Conservation (phyloP, 2,888 invertebrate genomes). For the Caenorhabditis auriculariae region DNA sequence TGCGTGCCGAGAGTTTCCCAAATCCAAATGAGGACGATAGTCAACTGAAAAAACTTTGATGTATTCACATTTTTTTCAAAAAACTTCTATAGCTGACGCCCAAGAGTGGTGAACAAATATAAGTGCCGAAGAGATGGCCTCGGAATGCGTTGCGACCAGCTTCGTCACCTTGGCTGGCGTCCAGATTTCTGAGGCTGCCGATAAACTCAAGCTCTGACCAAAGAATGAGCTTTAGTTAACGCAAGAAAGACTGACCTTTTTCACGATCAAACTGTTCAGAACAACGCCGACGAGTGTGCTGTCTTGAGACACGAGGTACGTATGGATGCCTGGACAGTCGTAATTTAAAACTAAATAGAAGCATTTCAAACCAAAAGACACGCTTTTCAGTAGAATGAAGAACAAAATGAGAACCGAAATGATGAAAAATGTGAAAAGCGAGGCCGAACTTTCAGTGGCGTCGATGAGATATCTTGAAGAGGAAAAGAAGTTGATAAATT, state of each 20-base stretch:
- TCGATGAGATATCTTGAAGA: conserved; percentile 14
- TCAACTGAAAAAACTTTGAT: conserved; percentile 6
- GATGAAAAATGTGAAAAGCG: conserved; percentile 21
- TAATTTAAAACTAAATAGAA: not conserved
- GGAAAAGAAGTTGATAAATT: too few relatives aligned
- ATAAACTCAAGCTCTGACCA: conserved; percentile 9
- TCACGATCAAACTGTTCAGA: conserved; percentile 22
- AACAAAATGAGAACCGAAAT: conserved; percentile 28
- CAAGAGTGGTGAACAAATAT: conserved; percentile 30
- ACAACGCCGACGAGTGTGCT: conserved; percentile 20
- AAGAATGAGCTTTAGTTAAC: not conserved
- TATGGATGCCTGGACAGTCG: conserved; percentile 22
- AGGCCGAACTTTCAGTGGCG: conserved; percentile 18
- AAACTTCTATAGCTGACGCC: conserved; percentile 22
- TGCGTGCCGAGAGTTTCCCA: conserved; percentile 31
- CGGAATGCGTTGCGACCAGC: conserved; percentile 33
- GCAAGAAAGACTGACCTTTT: conserved; percentile 11
- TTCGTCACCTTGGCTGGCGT: conserved; percentile 19
- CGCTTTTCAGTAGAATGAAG: conserved; percentile 24
- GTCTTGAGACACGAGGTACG: conserved; percentile 25
- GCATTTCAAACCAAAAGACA: conserved; percentile 10
- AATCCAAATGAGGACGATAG: conserved; percentile 27
- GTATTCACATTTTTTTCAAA: not conserved
- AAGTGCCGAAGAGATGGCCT: conserved; percentile 21
- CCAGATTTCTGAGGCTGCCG: conserved; percentile 22